Percentiles rank a stretch among this genome's conserved stretches.
phyloP scores from a whole-genome alignment of 2,888 invertebrate species.

The Gari tellinella region DNA sequence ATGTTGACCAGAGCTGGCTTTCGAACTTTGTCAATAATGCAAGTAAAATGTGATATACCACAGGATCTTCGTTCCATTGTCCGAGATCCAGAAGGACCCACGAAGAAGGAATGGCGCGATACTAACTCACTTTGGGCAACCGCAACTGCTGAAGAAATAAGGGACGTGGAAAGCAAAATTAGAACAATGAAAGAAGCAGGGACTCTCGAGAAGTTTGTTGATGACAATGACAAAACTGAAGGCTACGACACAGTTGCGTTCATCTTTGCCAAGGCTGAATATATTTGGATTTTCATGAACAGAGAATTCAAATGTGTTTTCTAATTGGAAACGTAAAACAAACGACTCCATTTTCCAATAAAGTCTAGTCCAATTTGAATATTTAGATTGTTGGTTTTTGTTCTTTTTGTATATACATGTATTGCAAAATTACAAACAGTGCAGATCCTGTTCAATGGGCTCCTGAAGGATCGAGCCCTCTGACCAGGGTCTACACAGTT shows the following conservation, averaged over 20 bases:
- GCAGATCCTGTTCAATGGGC: too few relatives aligned
- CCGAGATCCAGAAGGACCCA: conserved; percentile 12
- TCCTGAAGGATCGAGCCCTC: too few relatives aligned
- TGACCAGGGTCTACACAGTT: too few relatives aligned
- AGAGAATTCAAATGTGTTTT: too few relatives aligned
- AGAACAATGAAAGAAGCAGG: conserved; percentile 14
- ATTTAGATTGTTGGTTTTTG: too few relatives aligned
- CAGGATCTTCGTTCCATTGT: background rate
- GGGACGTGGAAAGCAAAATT: conserved; percentile 5
- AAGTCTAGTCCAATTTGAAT: too few relatives aligned
- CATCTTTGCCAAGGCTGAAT: background rate
- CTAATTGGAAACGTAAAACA: too few relatives aligned
- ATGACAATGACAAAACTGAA: conserved; percentile 8
- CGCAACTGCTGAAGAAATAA: conserved; percentile 14
- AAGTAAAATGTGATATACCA: background rate
- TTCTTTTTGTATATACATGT: too few relatives aligned
- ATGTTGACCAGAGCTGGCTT: conserved; percentile 2
- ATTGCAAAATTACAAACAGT: too few relatives aligned
- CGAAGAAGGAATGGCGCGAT: conserved; percentile 18
- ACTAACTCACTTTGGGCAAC: conserved; percentile 15
- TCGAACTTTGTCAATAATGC: background rate
- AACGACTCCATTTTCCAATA: too few relatives aligned
- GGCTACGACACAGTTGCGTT: conserved; percentile 6
- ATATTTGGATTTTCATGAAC: too few relatives aligned
- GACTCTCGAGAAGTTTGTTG: conserved; percentile 19